Evolutionary conservation across 2,888 invertebrate genomes (phyloP), one percentile per base, ranked within the genome.

Genomic region (Bombylius discolor): DNA sequence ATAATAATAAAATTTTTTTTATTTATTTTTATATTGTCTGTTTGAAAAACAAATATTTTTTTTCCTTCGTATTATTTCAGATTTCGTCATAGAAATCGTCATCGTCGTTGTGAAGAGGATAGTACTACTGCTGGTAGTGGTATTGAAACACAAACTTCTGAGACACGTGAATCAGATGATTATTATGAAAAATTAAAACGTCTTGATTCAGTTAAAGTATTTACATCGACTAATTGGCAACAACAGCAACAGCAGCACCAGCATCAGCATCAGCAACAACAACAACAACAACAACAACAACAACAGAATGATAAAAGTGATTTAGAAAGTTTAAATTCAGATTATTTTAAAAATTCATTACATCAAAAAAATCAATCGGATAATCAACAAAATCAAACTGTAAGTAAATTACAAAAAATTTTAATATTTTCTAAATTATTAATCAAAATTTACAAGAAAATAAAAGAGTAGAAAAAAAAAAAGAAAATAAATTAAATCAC

Each of bases 281-380:
- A 36, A 7, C 5, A 36, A 39, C 36, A 65, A 67, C 53, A 64
- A 33, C 68, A 68, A 57, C 57, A 71, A 62, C 70, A 36, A 7
- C 5, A 36, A 23, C 39, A 72, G 58, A 72, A 70, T 64, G 74
- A 74, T 62, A 74, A 71, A 63, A 74, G 74, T 61, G 74, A 74
- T 61, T 70, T 74, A 64, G 74, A 73, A 61, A 74, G 74, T 59
- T 65, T 74, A 32, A 73, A 74, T 58, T 74, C 74, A 12, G 73
- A 74, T 52, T 74, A 74, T 58, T 74, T 74, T 56, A 72, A 72
- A 61, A 71, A 74, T 52, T 74, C 74, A 4, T 59, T 70, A 58
- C 74, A 74, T 59, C 74, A 74, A 60, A 65, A 61, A 23, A 68
- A 68, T 51, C 60, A 63, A 70, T 68, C 67, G 68, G 69, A 61